Conservation (phyloP, 2,888 invertebrate genomes). For the Pheosia tremula region DNA sequence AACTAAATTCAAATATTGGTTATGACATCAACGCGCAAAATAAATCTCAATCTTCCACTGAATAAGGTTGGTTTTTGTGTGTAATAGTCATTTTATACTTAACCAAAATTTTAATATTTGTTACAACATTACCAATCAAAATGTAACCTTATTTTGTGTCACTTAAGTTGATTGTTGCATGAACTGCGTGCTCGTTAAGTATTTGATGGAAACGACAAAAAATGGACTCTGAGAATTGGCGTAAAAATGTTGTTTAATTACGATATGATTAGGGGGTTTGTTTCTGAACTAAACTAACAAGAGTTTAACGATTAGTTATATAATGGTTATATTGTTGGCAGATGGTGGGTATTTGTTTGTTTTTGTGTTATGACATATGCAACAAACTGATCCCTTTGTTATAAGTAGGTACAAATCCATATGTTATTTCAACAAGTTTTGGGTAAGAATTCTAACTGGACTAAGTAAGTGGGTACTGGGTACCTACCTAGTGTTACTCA, state of each 20-base stretch:
- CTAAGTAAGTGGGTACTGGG: too few relatives aligned
- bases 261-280: conserved; percentile 79
- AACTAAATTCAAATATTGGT: conserved; percentile 71
- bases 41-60: conserved; percentile 10
- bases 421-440: too few relatives aligned
- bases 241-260: conserved; percentile 81
- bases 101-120: conserved; percentile 50
- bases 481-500: too few relatives aligned
- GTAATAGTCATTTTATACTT: conserved; percentile 4
- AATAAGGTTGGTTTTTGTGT: conserved; percentile 5
- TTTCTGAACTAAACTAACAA: conserved; percentile 74
- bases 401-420: too few relatives aligned
- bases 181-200: conserved; percentile 41
- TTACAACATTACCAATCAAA: conserved; percentile 33
- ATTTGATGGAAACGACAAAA: conserved; percentile 45
- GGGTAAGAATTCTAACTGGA: too few relatives aligned
- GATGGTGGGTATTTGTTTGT: conserved; percentile 67
- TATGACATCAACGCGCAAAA: conserved; percentile 30
- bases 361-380: conserved; percentile 51
- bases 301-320: conserved; percentile 79
- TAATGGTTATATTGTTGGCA: conserved; percentile 79
- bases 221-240: conserved; percentile 68
- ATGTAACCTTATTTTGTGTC: conserved; percentile 33
- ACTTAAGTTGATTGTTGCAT: conserved; percentile 43
- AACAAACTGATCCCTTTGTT: too few relatives aligned